Percentiles rank a stretch among this genome's conserved stretches.
Conservation (phyloP, 2,888 invertebrate genomes). For the Polydrusus cervinus region DNA sequence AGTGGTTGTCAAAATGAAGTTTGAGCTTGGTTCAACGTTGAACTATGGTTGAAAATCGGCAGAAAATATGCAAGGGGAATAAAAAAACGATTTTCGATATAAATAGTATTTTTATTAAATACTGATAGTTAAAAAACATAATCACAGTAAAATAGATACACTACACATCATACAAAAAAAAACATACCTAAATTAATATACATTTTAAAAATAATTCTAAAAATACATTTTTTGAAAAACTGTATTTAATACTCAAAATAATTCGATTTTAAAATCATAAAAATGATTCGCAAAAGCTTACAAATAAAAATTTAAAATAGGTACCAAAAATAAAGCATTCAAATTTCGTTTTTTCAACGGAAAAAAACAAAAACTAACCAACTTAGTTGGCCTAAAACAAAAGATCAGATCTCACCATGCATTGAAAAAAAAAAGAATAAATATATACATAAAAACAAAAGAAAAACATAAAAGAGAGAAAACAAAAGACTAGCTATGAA, state of each 20-base stretch:
- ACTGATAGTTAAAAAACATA: constrained; percentile 67
- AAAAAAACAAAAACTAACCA: constrained; percentile 40
- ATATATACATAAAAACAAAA: constrained; percentile 55
- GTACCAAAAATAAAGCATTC: constrained; percentile 27
- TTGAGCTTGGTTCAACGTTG: too few relatives aligned
- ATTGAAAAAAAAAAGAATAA: constrained; percentile 49
- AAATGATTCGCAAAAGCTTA: constrained; percentile 25
- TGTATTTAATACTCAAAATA: constrained; percentile 15
- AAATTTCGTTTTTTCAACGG: constrained; percentile 1
- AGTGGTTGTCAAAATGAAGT: too few relatives aligned
- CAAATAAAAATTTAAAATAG: constrained; percentile 14
- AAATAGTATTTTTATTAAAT: constrained; percentile 62
- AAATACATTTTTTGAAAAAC: constrained; percentile 32
- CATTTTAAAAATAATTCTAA: constrained; percentile 37
- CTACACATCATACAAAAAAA: constrained; percentile 38
- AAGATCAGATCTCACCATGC: constrained; percentile 46
- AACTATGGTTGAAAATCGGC: too few relatives aligned
- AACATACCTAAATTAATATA: constrained; percentile 38
- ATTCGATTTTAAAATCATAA: constrained; percentile 27
- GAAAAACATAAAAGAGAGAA: constrained; percentile 54
- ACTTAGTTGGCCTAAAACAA: constrained; percentile 43
- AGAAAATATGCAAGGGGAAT: neutral
- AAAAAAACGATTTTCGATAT: constrained; percentile 26
- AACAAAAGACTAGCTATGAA: constrained; percentile 65
- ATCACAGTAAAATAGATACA: constrained; percentile 66